These are phyloP conservation scores for Connochaetes taurinus DNA, from an alignment of 2,113 vertebrate species.

Conservation along the genomic window DNA sequence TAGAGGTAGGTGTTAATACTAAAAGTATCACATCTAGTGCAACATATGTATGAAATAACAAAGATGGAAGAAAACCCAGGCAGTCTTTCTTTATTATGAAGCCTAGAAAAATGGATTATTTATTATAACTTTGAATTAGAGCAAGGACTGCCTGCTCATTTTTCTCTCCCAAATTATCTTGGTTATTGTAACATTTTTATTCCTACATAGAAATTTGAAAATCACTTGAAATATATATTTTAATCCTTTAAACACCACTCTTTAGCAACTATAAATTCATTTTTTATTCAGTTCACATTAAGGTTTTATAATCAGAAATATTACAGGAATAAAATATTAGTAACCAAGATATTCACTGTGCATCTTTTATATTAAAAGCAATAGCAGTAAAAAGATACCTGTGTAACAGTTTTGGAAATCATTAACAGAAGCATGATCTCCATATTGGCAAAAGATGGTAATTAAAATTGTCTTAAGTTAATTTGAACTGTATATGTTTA, in stretches of 20 bases:
- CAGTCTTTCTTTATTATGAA: neutral
- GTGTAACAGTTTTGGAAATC: neutral
- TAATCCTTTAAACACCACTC: neutral
- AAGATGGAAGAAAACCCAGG: neutral
- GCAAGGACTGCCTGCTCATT: fast-evolving
- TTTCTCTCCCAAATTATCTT: neutral
- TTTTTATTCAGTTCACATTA: neutral
- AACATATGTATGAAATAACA: neutral
- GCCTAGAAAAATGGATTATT: neutral
- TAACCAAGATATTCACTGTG: neutral
- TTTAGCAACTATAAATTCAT: neutral
- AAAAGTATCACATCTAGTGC: neutral
- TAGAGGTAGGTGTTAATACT: neutral
- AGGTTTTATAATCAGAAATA: neutral
- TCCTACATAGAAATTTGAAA: neutral
- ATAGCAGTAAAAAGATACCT: neutral
- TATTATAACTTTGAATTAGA: neutral
- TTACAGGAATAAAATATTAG: neutral
- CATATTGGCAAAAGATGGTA: neutral
- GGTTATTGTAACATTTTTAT: neutral
- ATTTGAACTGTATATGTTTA: neutral
- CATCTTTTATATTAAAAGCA: neutral
- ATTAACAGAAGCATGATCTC: neutral
- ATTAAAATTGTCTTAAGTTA: neutral
- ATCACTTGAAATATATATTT: neutral